A percentile compares a stretch with the other conserved stretches of the same genome.
Conservation (phyloP, 2,888 invertebrate species). For the Colostygia pectinataria region DNA sequence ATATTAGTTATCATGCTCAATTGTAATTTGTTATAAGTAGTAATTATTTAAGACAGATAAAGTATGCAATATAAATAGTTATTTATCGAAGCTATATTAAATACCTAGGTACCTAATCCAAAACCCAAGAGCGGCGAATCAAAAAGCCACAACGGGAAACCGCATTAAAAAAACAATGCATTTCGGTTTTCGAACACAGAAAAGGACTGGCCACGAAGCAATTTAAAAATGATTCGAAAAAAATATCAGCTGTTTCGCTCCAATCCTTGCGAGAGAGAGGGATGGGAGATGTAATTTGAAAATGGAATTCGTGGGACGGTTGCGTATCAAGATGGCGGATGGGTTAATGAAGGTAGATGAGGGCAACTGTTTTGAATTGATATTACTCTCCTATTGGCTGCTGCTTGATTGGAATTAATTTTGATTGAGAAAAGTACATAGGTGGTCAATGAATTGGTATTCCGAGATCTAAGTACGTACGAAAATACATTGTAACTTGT, state of each 20-base stretch:
- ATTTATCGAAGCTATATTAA: no score
- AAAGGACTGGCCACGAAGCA: slow-evolving; percentile 38
- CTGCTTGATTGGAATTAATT: slow-evolving; percentile 35
- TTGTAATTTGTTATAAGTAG: no score
- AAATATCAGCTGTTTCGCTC: slow-evolving; percentile 34
- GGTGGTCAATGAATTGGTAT: background rate
- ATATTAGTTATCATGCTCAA: no score
- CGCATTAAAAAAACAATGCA: slow-evolving; percentile 36
- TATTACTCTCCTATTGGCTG: slow-evolving; percentile 36
- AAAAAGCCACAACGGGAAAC: slow-evolving; percentile 29
- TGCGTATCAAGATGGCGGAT: slow-evolving; percentile 41
- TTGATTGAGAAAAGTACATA: slow-evolving; percentile 17
- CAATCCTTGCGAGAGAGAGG: slow-evolving; percentile 22
- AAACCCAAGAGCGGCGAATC: slow-evolving; percentile 24
- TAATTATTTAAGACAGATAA: no score
- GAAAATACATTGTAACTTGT: no score
- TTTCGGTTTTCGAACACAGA: slow-evolving; percentile 31
- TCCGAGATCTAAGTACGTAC: no score
- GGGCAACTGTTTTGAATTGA: slow-evolving; percentile 42
- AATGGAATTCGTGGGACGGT: slow-evolving; percentile 38
- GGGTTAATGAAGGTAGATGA: slow-evolving; percentile 42
- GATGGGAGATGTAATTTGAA: slow-evolving; percentile 36
- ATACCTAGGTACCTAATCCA: slow-evolving; percentile 2
- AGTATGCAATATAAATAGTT: no score
- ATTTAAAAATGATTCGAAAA: slow-evolving; percentile 41